These are phyloP conservation scores for Anadara kagoshimensis DNA, from an alignment of 1,140 invertebrate species.

Conservation along the genomic window DNA sequence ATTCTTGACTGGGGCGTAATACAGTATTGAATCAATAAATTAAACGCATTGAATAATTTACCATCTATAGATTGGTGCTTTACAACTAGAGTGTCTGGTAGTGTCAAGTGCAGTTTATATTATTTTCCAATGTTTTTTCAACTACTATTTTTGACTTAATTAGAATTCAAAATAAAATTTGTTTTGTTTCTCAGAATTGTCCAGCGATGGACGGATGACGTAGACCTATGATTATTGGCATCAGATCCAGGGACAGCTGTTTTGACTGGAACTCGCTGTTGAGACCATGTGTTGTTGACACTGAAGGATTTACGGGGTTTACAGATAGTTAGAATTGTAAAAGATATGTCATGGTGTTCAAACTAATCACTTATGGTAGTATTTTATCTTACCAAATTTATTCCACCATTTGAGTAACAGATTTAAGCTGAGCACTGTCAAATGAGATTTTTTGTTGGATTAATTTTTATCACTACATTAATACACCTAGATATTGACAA, in stretches of 20 bases:
- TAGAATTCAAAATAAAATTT: no score
- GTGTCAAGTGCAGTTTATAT: not conserved
- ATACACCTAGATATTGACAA: no score
- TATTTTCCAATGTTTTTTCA: not conserved
- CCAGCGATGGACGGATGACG: not conserved
- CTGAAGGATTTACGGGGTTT: conserved; percentile 15
- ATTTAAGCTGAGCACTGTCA: not conserved
- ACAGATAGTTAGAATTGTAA: conserved; percentile 26
- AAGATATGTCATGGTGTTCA: conserved; percentile 19
- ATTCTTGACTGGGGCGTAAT: no score
- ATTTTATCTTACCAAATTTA: conserved; percentile 30
- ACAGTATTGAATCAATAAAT: not conserved
- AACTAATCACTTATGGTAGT: conserved; percentile 29
- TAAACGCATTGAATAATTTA: not conserved
- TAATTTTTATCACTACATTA: no score
- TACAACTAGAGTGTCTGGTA: not conserved
- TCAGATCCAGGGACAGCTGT: no score
- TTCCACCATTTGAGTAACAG: conserved; percentile 8
- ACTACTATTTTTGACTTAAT: not conserved
- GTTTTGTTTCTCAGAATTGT: not conserved
- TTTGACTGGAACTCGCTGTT: conserved; percentile 6
- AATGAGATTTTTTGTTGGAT: not conserved
- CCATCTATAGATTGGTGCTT: not conserved
- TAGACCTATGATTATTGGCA: no score
- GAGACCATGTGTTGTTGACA: conserved; percentile 27